Evolutionary conservation across 2,797 vertebrate genomes (phyloP), one percentile per base, ranked within the genome.

Genomic region (Sebastes cheni): DNA sequence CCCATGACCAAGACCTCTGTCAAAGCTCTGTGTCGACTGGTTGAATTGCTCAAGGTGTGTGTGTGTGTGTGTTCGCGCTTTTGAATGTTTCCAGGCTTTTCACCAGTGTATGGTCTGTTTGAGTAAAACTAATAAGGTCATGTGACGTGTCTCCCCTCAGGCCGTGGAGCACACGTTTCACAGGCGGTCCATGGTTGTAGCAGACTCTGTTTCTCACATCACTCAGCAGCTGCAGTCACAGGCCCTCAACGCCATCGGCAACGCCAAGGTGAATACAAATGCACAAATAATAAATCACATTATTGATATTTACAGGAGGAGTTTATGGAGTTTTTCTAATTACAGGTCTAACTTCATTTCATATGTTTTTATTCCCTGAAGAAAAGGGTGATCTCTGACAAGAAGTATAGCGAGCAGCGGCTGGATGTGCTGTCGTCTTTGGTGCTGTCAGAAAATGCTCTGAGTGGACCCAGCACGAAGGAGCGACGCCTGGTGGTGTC

Each of bases 1-100:
- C 99, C 99, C 82, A 99, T 99, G 98, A 99, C 99, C 81, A 99
- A 99, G 96, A 98, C 98, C 1, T 98, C 98, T 0, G 98, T 99
- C 79, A 99, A 99, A 95, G 97, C 98, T 39, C 94, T 99, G 2
- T 99, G 98, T 90, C 96, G 98, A 77, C 95, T 99, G 79, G 94
- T 99, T 54, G 99, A 99, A 84, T 93, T 99, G 88, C 96, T 99
- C 52, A 99, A 99, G 97, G 99, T 81, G 99, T 99, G 86, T 22
- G 88, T 78, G 12, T 81, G 29, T 56, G 2, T 32, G 2, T 78
- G 30, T 32, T 34, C 10, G 27, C 3, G 59, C 29, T 10, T 72
- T 32, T 42, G 8, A 34, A 18, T 67, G 11, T 72, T 7, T 25
- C 2, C 10, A 2, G 8, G 12, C 9, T 60, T 61, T 29, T 34